Percentiles rank a stretch among this genome's conserved stretches.
Evolutionary conservation across 35 echinoderm and acorn worm species (phyloP).

Genomic region (Apostichopus parvimensis): DNA sequence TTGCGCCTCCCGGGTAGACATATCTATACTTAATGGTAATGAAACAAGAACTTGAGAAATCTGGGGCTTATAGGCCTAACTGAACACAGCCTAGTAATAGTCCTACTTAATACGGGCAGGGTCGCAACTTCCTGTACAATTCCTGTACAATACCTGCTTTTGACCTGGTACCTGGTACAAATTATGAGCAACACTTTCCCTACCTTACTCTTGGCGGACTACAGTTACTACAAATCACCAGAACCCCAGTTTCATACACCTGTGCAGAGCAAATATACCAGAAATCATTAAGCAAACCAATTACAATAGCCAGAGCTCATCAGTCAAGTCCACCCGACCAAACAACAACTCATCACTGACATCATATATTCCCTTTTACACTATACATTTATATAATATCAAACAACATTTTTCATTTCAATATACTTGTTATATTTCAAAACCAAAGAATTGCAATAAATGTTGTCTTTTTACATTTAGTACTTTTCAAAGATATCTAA

Average conservation of each 20-base stretch:
- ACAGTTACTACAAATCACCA: conserved; percentile 12
- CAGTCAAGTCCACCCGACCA: too few relatives aligned
- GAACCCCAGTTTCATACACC: not conserved
- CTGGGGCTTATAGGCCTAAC: not conserved
- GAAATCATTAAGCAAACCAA: not conserved
- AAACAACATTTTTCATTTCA: too few relatives aligned
- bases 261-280: not conserved
- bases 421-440: too few relatives aligned
- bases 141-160: not conserved
- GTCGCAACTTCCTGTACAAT: conserved; percentile 3
- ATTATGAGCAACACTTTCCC: not conserved
- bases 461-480: too few relatives aligned
- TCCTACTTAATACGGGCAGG: too few relatives aligned
- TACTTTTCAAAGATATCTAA: too few relatives aligned
- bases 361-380: too few relatives aligned
- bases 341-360: too few relatives aligned
- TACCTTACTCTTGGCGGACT: not conserved
- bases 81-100: not conserved
- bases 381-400: too few relatives aligned
- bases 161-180: not conserved
- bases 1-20: not conserved
- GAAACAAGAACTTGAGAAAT: not conserved
- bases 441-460: too few relatives aligned
- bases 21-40: not conserved
- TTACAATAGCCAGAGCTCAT: not conserved